phyloP scores from a whole-genome alignment of 2,113 vertebrate genomes.

The Cyprinodon brontotheroides region DNA sequence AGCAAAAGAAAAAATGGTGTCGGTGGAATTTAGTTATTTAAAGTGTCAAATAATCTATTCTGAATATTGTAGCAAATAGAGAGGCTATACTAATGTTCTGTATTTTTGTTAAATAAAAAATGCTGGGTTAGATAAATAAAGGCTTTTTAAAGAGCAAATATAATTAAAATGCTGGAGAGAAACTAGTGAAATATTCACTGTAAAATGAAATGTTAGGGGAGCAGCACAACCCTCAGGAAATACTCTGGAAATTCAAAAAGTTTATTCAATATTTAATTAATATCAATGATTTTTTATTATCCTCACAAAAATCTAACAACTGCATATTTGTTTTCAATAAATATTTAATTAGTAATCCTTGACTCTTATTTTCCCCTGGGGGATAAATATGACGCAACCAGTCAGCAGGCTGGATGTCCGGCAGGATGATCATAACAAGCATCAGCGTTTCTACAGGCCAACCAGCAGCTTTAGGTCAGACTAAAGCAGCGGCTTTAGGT shows the following conservation, averaged over 20 bases:
- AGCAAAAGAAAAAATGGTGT: neutral
- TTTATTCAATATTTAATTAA: neutral
- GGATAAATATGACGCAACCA: neutral
- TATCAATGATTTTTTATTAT: neutral
- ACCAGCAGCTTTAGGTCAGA: neutral
- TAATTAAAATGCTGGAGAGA: neutral
- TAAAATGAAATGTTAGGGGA: neutral
- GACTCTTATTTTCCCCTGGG: neutral
- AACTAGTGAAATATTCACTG: neutral
- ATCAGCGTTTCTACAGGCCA: too few relatives aligned
- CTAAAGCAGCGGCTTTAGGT: too few relatives aligned
- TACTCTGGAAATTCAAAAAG: neutral
- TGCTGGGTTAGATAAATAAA: neutral
- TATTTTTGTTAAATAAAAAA: neutral
- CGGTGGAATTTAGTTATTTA: neutral
- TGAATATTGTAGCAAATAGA: neutral
- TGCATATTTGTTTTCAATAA: neutral
- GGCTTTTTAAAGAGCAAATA: neutral
- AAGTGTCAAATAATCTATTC: neutral
- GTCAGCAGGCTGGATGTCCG: neutral
- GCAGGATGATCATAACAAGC: too few relatives aligned
- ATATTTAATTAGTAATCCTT: neutral
- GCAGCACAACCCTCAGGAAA: neutral
- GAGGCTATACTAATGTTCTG: neutral
- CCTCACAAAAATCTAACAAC: neutral